Evolutionary conservation across 2,797 vertebrate species (phyloP).

Genomic region (Oryzias dopingdopingensis): DNA sequence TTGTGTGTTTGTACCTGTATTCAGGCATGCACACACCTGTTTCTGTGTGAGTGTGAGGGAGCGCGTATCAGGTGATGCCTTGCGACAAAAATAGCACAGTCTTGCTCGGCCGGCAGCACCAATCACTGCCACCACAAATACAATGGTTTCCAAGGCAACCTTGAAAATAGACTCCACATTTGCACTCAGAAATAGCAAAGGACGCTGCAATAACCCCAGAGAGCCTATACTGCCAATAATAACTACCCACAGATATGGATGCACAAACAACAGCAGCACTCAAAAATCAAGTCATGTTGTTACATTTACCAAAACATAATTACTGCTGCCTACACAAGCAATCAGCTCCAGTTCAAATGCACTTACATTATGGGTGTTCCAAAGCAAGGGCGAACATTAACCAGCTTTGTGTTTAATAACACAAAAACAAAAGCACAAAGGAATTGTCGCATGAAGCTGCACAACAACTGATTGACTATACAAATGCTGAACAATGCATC

Average conservation of each 20-base stretch:
- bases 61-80: slow-evolving; percentile 74
- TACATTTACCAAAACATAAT: slow-evolving; percentile 57
- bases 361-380: slow-evolving; percentile 28
- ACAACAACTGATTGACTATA: slow-evolving; percentile 14
- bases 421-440: slow-evolving; percentile 31
- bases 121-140: slow-evolving; percentile 81
- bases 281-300: slow-evolving; percentile 48
- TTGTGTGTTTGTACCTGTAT: slow-evolving; percentile 36
- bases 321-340: slow-evolving; percentile 58
- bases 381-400: slow-evolving; percentile 39
- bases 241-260: slow-evolving; percentile 55
- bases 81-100: slow-evolving; percentile 82
- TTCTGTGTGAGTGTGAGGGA: slow-evolving; percentile 8
- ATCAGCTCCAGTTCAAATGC: slow-evolving; percentile 45
- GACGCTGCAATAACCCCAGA: slow-evolving; percentile 66
- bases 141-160: slow-evolving; percentile 85
- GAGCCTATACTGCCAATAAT: slow-evolving; percentile 67
- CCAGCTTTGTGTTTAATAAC: slow-evolving; percentile 31
- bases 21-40: slow-evolving; percentile 31
- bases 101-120: slow-evolving; percentile 78
- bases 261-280: slow-evolving; percentile 42
- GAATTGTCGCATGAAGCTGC: slow-evolving; percentile 9
- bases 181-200: slow-evolving; percentile 76
- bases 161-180: slow-evolving; percentile 80
- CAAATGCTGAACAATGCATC: slow-evolving; percentile 21